phyloP scores from a whole-genome alignment of 2,113 vertebrate genomes.

The Tenrec ecaudatus region DNA sequence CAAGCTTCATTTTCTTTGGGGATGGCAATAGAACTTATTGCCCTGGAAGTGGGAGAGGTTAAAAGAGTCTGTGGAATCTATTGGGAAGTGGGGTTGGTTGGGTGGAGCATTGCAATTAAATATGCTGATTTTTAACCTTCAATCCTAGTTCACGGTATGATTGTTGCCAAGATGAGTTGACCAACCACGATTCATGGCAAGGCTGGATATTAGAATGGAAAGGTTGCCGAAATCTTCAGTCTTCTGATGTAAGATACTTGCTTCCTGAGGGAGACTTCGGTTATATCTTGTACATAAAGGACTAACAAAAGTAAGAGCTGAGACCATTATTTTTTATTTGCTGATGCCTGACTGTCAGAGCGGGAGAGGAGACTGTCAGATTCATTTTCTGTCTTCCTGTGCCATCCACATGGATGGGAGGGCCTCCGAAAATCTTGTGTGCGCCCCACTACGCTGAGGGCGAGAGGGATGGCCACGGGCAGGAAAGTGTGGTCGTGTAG shows the following conservation, averaged over 20 bases:
- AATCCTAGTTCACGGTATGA: not conserved
- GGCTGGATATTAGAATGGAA: not conserved
- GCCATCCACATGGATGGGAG: not conserved
- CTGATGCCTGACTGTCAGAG: not conserved
- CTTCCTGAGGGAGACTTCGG: not conserved
- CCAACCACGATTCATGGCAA: not conserved
- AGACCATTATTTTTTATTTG: slow-evolving; percentile 14
- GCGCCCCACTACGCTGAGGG: not conserved
- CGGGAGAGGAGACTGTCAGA: not conserved
- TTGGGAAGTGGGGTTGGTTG: not conserved
- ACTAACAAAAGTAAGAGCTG: not conserved
- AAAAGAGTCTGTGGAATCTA: not conserved
- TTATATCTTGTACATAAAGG: not conserved
- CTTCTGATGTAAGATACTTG: not conserved
- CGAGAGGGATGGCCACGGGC: not conserved
- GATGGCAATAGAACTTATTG: not conserved
- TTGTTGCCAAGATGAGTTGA: not conserved
- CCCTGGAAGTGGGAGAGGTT: not conserved
- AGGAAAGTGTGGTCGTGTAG: not conserved
- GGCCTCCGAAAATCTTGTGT: not conserved
- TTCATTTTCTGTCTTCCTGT: not conserved
- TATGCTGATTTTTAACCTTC: no score
- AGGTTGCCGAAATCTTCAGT: not conserved
- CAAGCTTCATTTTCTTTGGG: not conserved
- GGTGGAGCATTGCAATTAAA: not conserved